These are phyloP conservation scores for Antheraea yamamai DNA, from an alignment of 2,888 invertebrate genomes.

Conservation along the genomic window DNA sequence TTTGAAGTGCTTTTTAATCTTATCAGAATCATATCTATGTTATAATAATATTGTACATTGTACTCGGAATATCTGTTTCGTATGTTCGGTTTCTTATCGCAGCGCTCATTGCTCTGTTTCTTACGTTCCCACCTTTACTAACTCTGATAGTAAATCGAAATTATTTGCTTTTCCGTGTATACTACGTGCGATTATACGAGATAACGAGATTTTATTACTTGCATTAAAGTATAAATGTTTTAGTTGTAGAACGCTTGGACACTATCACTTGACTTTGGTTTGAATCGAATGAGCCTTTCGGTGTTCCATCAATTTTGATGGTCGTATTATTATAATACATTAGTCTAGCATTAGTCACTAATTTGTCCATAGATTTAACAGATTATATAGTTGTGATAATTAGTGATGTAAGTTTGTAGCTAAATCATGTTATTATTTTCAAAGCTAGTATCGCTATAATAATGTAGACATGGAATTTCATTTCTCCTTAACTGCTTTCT, in stretches of 20 bases:
- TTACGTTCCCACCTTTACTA: not conserved
- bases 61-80: not conserved
- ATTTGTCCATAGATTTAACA: too few species aligned
- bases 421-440: not conserved
- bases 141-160: not conserved
- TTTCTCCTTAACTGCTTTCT: too few species aligned
- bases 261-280: not conserved
- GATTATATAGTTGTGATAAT: not conserved
- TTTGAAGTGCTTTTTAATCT: not conserved
- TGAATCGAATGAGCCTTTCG: not conserved
- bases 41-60: slow-evolving; percentile 1
- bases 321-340: not conserved
- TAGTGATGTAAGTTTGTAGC: not conserved
- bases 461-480: not conserved
- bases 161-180: not conserved
- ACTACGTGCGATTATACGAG: not conserved
- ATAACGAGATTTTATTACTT: not conserved
- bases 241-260: not conserved
- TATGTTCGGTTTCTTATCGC: not conserved
- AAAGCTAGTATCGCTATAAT: not conserved
- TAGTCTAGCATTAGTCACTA: too few species aligned
- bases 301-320: not conserved
- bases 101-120: not conserved
- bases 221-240: not conserved
- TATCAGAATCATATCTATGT: not conserved